Evolutionary conservation across 2,113 vertebrate species (phyloP).

Genomic region (Emberiza fucata): DNA sequence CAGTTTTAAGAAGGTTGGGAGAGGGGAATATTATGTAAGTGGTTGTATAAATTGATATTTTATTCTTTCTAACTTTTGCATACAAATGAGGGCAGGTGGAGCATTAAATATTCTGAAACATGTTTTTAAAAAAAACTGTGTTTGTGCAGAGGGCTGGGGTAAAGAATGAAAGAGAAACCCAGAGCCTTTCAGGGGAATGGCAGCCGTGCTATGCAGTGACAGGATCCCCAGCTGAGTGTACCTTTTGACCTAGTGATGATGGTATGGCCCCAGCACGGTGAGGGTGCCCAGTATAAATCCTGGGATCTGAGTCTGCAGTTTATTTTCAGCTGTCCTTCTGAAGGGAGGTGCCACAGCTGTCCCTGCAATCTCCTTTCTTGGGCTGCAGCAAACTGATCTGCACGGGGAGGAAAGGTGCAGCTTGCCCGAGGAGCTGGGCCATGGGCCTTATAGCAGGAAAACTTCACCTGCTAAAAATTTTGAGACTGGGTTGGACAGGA

Average conservation of each 20-base stretch:
- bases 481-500: background rate
- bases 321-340: constrained; percentile 52
- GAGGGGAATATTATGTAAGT: background rate
- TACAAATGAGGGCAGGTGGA: background rate
- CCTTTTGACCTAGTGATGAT: background rate
- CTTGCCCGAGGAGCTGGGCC: background rate
- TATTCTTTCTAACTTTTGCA: background rate
- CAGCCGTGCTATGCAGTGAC: background rate
- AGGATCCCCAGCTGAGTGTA: background rate
- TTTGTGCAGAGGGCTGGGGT: background rate
- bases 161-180: background rate
- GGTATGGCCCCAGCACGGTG: background rate
- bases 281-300: constrained; percentile 29
- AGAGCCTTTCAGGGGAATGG: background rate
- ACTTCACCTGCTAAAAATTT: background rate
- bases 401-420: background rate
- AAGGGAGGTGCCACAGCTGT: constrained; percentile 48
- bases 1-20: background rate
- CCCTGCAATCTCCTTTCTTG: constrained; percentile 50
- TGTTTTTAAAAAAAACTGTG: fast-evolving
- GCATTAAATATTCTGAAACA: background rate
- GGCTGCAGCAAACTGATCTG: constrained; percentile 29
- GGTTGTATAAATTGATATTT: background rate
- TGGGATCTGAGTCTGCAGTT: constrained; percentile 19
- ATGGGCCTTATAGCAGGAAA: background rate